Percentiles rank a stretch among this genome's conserved stretches.
Conservation (phyloP, 2,888 invertebrate species). For the Phyllotreta striolata region DNA sequence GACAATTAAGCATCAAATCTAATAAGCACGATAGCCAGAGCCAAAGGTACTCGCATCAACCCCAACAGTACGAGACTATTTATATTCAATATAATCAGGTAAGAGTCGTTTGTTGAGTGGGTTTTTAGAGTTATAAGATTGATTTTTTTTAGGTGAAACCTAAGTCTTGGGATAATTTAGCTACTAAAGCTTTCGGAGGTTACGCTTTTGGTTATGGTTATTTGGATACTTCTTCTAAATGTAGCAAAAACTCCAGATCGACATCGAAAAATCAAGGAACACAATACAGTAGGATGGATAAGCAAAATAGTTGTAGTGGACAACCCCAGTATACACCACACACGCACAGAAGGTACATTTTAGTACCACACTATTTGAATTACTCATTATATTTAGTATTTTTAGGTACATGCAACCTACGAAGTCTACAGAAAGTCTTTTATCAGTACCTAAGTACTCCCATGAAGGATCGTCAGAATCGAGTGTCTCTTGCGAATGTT, state of each 20-base stretch:
- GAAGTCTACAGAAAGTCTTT: slow-evolving; percentile 83
- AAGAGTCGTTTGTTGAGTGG: neutral
- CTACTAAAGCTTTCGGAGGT: slow-evolving; percentile 85
- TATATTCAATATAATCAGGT: slow-evolving; percentile 61
- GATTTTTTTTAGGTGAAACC: slow-evolving; percentile 66
- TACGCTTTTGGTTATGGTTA: slow-evolving; percentile 90
- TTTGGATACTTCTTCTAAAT: slow-evolving; percentile 67
- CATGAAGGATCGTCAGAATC: slow-evolving; percentile 71
- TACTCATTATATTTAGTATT: slow-evolving; percentile 5
- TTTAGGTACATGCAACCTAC: slow-evolving; percentile 68
- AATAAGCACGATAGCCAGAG: slow-evolving; percentile 58
- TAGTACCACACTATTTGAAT: slow-evolving; percentile 3
- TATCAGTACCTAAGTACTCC: slow-evolving; percentile 73
- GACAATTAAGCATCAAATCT: slow-evolving; percentile 61
- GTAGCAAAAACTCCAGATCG: slow-evolving; percentile 47
- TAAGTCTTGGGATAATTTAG: slow-evolving; percentile 90
- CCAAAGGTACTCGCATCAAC: slow-evolving; percentile 57
- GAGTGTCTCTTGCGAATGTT: slow-evolving; percentile 76
- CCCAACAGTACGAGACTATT: slow-evolving; percentile 58
- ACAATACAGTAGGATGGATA: slow-evolving; percentile 52
- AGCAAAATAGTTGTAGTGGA: slow-evolving; percentile 38
- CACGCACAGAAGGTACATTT: slow-evolving; percentile 52
- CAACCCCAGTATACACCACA: slow-evolving; percentile 63
- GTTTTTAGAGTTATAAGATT: neutral
- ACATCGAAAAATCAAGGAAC: slow-evolving; percentile 47